Conservation (phyloP, 2,797 vertebrate genomes). For the Phataginus tricuspis region DNA sequence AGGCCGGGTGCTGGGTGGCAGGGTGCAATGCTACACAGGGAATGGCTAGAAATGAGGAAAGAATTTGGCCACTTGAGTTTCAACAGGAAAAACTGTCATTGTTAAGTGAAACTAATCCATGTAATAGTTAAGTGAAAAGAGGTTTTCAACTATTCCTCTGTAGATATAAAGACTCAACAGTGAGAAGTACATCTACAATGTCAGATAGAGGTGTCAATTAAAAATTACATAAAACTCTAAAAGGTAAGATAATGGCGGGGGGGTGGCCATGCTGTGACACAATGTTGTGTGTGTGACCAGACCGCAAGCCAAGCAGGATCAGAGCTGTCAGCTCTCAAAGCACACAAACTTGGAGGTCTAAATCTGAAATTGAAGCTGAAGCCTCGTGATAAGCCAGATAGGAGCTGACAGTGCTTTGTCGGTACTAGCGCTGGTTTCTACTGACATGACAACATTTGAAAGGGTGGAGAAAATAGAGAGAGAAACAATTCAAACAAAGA, state of each 20-base stretch:
- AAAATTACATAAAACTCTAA: constrained; percentile 91
- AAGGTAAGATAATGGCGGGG: constrained; percentile 88
- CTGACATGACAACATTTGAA: constrained; percentile 77
- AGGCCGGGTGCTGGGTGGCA: background rate
- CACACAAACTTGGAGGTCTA: constrained; percentile 86
- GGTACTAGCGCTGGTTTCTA: constrained; percentile 65
- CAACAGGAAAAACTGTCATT: constrained; percentile 71
- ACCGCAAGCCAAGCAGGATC: constrained; percentile 90
- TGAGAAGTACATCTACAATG: constrained; percentile 90
- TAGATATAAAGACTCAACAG: constrained; percentile 84
- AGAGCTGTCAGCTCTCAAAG: constrained; percentile 89
- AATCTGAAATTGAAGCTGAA: constrained; percentile 86
- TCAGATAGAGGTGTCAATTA: constrained; percentile 95
- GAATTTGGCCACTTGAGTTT: constrained; percentile 69
- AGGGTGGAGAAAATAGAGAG: constrained; percentile 62
- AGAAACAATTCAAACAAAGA: constrained; percentile 69
- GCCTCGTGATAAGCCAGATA: constrained; percentile 79
- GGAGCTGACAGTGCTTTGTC: constrained; percentile 76
- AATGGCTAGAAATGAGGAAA: background rate
- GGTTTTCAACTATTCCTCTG: constrained; percentile 77
- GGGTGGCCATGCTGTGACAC: constrained; percentile 90
- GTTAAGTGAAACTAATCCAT: constrained; percentile 74
- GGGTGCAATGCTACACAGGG: background rate
- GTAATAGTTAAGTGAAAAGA: constrained; percentile 73
- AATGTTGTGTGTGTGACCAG: constrained; percentile 89